These are phyloP conservation scores for Standfussiana lucernea DNA, from an alignment of 2,888 invertebrate genomes.

Conservation along the genomic window DNA sequence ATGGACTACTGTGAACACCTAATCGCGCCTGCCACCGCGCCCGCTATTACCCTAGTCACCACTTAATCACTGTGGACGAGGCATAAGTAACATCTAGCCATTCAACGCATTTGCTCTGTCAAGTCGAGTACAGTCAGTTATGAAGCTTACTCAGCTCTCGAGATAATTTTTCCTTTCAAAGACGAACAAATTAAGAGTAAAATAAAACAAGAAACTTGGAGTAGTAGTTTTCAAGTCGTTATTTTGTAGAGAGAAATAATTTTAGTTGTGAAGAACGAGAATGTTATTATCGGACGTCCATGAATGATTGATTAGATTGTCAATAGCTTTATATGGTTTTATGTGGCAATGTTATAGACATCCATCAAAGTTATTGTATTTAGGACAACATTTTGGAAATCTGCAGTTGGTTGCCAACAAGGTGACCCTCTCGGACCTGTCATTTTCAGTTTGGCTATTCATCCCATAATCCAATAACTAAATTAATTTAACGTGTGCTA, in stretches of 20 bases:
- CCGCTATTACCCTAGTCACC: neutral
- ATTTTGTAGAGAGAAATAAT: slow-evolving; percentile 12
- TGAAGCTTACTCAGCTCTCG: slow-evolving; percentile 31
- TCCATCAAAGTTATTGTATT: too few species aligned
- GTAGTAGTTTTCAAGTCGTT: slow-evolving; percentile 7
- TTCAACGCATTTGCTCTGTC: slow-evolving; percentile 35
- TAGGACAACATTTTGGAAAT: too few species aligned
- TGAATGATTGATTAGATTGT: neutral
- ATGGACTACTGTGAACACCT: neutral
- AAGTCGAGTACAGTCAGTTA: slow-evolving; percentile 22
- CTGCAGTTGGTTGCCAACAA: too few species aligned
- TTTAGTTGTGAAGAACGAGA: slow-evolving; percentile 1
- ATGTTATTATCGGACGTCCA: too few species aligned
- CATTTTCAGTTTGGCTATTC: too few species aligned
- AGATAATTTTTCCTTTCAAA: slow-evolving; percentile 42
- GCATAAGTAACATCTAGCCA: neutral
- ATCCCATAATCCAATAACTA: too few species aligned
- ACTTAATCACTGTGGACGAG: neutral
- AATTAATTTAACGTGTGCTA: too few species aligned
- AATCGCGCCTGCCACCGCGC: neutral
- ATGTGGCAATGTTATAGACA: too few species aligned
- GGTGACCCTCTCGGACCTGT: too few species aligned
- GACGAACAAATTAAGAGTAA: slow-evolving; percentile 40
- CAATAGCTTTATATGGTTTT: neutral
- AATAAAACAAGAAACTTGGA: slow-evolving; percentile 33